Percentiles rank a stretch among this genome's conserved stretches.
Conservation (phyloP, 1,140 invertebrate genomes). For the Drosophila paulistorum region DNA sequence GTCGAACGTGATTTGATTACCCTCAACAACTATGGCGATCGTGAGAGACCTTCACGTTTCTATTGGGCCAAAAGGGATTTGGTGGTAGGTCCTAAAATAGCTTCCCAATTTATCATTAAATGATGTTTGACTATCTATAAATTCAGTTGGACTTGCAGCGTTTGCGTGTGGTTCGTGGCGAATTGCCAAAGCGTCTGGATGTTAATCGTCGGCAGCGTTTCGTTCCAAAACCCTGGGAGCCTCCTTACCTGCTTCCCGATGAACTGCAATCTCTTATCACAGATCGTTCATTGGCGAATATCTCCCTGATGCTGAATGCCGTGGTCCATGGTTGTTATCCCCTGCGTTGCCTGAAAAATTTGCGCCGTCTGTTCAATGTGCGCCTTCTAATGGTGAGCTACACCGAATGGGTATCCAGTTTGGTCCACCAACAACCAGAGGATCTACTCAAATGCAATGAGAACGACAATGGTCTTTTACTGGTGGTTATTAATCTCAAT, state of each 20-base stretch:
- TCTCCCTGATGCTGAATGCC: neutral
- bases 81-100: neutral
- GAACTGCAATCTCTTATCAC: constrained; percentile 12
- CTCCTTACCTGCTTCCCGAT: neutral
- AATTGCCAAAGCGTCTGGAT: constrained; percentile 11
- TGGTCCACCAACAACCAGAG: neutral
- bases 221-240: constrained; percentile 10
- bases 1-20: constrained; percentile 18
- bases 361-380: constrained; percentile 21
- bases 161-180: constrained; percentile 12
- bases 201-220: constrained; percentile 12
- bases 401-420: constrained; percentile 21
- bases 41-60: neutral
- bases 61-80: constrained; percentile 7
- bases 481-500: constrained; percentile 16
- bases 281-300: neutral
- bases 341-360: neutral
- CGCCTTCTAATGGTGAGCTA: constrained; percentile 10
- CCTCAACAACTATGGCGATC: constrained; percentile 12
- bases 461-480: neutral
- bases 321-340: constrained; percentile 17
- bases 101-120: no score
- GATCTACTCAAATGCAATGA: neutral
- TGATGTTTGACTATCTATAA: neutral
- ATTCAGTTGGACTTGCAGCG: constrained; percentile 17